Base-by-base conservation (phyloP, 2,888 invertebrate species). In the Pyrocoelia pectoralis region DNA sequence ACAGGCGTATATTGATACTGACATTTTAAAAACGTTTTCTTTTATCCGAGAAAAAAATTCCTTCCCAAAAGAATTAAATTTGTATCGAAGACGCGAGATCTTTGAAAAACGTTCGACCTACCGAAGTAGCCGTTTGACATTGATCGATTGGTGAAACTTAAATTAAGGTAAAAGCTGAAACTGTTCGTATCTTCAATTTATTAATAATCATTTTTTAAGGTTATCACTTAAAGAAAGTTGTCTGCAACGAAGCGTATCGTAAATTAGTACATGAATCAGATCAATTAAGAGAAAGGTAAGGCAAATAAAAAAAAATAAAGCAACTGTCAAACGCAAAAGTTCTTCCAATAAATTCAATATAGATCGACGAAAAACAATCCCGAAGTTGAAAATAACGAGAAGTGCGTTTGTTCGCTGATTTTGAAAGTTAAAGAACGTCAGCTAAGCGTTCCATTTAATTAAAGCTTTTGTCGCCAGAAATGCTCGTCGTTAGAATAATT, bases 381-480 rank as follows among this genome's bases (percentile, higher is more conserved):
- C 13, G 29, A 49, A 57, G 29, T 43, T 52, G 48, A 46, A 57
- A 51, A 10, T 17, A 29, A 33, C 33, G 59, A 29, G 52, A 58
- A 58, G 50, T 58, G 58, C 57, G 50, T 57, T 51, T 24, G 52
- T 46, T 54, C 33, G 59, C 59, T 54, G 59, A 59, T 59, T 58
- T 63, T 54, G 58, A 63, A 57, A 57, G 40, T 46, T 52, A 54
- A 56, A 56, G 48, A 62, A 49, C 62, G 56, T 53, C 48, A 62
- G 48, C 53, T 56, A 61, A 56, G 61, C 53, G 43, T 62, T 61
- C 62, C 57, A 54, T 62, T 62, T 62, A 62, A 62, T 62, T 62
- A 62, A 62, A 54, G 62, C 62, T 53, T 62, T 62, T 62, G 62
- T 57, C 57, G 57, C 56, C 38, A 60, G 28, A 48, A n/a, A 43